Conservation (phyloP, 1,140 invertebrate genomes). For the Nephila pilipes region DNA sequence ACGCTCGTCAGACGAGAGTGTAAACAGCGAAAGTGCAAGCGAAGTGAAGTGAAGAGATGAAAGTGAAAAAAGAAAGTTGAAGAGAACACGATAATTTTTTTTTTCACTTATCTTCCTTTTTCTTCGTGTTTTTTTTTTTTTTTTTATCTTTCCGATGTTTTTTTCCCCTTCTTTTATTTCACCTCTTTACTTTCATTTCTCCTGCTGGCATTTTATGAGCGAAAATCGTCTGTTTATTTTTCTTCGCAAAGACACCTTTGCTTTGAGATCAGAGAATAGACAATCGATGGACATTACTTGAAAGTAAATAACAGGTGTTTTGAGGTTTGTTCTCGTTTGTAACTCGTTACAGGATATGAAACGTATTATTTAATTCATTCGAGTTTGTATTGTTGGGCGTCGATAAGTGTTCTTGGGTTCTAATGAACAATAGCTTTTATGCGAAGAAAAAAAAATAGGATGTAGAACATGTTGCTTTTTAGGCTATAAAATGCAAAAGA, state of each 20-base stretch:
- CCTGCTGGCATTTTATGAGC: not conserved
- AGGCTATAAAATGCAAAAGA: too few species aligned
- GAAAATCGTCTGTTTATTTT: not conserved
- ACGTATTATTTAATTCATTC: too few species aligned
- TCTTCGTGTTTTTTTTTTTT: not conserved
- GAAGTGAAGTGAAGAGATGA: not conserved
- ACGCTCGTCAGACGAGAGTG: constrained; percentile 36
- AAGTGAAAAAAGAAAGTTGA: not conserved
- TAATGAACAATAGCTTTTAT: too few species aligned
- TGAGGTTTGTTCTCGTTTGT: too few species aligned
- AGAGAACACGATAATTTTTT: constrained; percentile 18
- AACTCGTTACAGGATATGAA: too few species aligned
- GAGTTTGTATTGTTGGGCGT: too few species aligned
- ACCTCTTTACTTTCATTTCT: not conserved
- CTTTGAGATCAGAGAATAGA: not conserved
- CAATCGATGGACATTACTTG: not conserved
- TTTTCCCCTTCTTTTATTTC: not conserved
- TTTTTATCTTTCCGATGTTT: not conserved
- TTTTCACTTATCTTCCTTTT: not conserved
- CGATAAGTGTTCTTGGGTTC: too few species aligned
- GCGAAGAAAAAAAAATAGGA: too few species aligned
- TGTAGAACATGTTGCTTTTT: too few species aligned
- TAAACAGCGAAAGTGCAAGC: constrained; percentile 26
- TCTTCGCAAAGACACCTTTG: not conserved
- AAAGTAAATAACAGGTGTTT: too few species aligned